Percentiles rank a stretch among this genome's conserved stretches.
Evolutionary conservation across 2,888 invertebrate species (phyloP).

Genomic region (Drosophila falleni): DNA sequence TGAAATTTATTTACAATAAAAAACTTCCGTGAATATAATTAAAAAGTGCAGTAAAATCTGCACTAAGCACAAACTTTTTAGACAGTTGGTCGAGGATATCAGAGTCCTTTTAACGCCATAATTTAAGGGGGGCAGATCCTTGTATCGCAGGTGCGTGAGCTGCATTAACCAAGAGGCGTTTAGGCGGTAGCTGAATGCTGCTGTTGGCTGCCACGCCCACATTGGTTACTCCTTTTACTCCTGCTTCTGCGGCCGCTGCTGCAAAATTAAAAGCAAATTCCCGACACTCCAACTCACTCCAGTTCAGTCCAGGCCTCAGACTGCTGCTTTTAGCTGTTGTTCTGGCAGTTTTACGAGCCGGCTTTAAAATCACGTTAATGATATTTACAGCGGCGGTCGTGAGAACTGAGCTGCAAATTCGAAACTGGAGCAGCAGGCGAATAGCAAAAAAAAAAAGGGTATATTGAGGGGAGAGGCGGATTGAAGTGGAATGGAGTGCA

Average conservation of each 20-base stretch:
- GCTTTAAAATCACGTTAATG: conserved; percentile 81
- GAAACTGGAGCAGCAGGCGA: conserved; percentile 56
- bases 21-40: conserved; percentile 4
- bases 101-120: conserved; percentile 30
- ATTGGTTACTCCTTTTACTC: neutral
- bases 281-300: conserved; percentile 53
- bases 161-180: conserved; percentile 66
- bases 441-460: neutral
- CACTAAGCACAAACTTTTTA: conserved; percentile 27
- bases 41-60: conserved; percentile 40
- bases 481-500: conserved; percentile 3
- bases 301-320: conserved; percentile 27
- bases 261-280: conserved; percentile 76
- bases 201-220: conserved; percentile 46
- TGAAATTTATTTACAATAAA: conserved; percentile 46
- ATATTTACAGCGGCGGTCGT: conserved; percentile 70
- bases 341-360: conserved; percentile 72
- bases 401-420: conserved; percentile 51
- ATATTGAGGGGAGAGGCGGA: neutral
- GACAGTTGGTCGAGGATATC: neutral
- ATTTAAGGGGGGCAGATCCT: conserved; percentile 28
- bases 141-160: conserved; percentile 48
- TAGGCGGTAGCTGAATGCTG: conserved; percentile 14
- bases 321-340: conserved; percentile 36
- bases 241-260: conserved; percentile 11